Base-by-base conservation (phyloP, 1,140 invertebrate genomes). In the Heliconius himera region DNA sequence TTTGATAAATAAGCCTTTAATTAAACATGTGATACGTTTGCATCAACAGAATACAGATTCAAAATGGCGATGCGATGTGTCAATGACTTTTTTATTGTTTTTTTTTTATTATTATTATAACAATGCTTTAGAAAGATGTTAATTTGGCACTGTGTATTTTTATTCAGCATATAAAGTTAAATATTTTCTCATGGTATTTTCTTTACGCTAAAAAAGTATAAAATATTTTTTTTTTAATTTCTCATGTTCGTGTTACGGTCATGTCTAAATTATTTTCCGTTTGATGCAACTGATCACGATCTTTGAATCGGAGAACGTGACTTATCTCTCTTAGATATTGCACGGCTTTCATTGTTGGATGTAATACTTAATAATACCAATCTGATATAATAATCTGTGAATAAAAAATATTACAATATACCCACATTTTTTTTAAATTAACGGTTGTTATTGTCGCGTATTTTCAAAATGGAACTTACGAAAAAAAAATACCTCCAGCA, bases 301-400 rank as follows among this genome's bases (percentile, higher is more conserved):
- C 71, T 73, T 1, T 29, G 46, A 73, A 73, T 78, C 71, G 49
- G 22, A 56, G 51, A 72, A 78, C 77, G 77, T 78, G 77, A 73
- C 77, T 78, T 73, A 73, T 78, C 70, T 73, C 51, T 26, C 22
- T 56, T 51, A 41, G 51, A 56, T 49, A 78, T 73, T 72, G 33
- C 77, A 41, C 46, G 38, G 22, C 66, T 49, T 49, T 71, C 76
- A 56, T 77, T 77, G 29, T 77, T 33, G 11, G 11, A 26, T 20
- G 18, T 51, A 16, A 16, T 5, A 33, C 70, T 71, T 13, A 41
- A 72, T 72, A 41, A 38, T 38, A 72, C 3, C 36, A 72, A 72
- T 38, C 70, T 72, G 16, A 70, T 72, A 20, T 1, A 72, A 72
- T 72, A 72, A n/a, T n/a, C 20, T 38, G 20, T 41, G n/a, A 72